phyloP scores from a whole-genome alignment of 1,140 invertebrate species.

The Gryllus bimaculatus region DNA sequence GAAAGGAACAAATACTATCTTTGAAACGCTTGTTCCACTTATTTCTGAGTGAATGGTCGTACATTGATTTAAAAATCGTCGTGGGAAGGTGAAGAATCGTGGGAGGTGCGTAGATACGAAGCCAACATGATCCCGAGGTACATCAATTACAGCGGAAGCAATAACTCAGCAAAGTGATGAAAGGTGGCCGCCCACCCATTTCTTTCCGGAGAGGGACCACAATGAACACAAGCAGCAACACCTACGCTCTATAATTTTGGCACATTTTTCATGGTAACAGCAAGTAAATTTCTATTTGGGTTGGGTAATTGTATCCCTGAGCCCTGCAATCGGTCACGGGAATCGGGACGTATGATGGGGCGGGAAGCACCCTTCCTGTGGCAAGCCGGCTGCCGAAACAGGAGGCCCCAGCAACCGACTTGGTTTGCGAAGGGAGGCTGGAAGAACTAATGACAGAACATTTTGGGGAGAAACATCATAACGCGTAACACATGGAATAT shows the following conservation, averaged over 20 bases:
- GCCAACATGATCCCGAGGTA: not conserved
- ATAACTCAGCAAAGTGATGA: not conserved
- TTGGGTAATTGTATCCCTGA: not conserved
- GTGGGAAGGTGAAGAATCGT: not conserved
- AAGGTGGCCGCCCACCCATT: not conserved
- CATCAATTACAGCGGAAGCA: not conserved
- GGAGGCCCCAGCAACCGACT: no score
- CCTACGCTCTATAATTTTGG: not conserved
- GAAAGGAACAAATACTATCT: not conserved
- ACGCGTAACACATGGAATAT: no score
- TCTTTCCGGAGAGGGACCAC: not conserved
- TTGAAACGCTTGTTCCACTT: not conserved
- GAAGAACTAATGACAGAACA: no score
- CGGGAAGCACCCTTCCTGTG: no score
- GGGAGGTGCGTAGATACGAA: not conserved
- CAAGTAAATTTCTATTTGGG: not conserved
- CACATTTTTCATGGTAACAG: not conserved
- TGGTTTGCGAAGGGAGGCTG: no score
- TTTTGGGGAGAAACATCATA: no score
- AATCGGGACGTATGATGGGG: no score
- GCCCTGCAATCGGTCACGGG: not conserved
- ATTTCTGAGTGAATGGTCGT: not conserved
- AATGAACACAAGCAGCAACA: constrained; percentile 1
- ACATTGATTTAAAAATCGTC: not conserved
- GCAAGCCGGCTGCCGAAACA: no score